Evolutionary conservation across 2,113 vertebrate species (phyloP).

Genomic region (Pangasianodon gigas): DNA sequence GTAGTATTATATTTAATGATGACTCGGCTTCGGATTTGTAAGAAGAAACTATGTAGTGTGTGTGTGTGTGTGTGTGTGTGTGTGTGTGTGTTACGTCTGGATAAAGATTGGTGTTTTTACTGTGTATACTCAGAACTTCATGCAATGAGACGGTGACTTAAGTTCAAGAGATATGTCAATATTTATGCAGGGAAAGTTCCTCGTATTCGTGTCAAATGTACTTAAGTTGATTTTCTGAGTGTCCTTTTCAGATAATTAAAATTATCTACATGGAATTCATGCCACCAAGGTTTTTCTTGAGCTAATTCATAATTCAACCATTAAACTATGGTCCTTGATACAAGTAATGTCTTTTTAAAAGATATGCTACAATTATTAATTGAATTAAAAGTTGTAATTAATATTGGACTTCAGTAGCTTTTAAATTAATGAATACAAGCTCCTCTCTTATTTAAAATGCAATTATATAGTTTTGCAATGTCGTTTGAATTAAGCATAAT

Average conservation of each 20-base stretch:
- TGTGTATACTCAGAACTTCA: not conserved
- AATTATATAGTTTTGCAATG: not conserved
- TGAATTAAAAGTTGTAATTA: not conserved
- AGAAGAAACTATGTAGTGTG: not conserved
- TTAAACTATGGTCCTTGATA: not conserved
- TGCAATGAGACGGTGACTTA: not conserved
- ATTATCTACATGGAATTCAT: not conserved
- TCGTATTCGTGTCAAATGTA: not conserved
- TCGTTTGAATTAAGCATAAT: not conserved
- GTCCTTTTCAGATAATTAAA: not conserved
- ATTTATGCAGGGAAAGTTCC: not conserved
- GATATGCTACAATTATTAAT: not conserved
- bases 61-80: constrained; percentile 3
- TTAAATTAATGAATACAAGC: not conserved
- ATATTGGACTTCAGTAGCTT: too few species aligned
- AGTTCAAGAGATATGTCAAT: not conserved
- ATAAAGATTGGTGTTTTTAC: not conserved
- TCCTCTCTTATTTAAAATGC: not conserved
- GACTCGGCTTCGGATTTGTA: constrained; percentile 7
- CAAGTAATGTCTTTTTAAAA: not conserved
- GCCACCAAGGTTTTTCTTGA: not conserved
- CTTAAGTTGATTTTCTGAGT: not conserved
- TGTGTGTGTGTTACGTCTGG: not conserved
- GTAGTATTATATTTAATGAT: not conserved
- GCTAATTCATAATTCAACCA: not conserved